Conservation (phyloP, 2,888 invertebrate species). For the Agelastica alni region DNA sequence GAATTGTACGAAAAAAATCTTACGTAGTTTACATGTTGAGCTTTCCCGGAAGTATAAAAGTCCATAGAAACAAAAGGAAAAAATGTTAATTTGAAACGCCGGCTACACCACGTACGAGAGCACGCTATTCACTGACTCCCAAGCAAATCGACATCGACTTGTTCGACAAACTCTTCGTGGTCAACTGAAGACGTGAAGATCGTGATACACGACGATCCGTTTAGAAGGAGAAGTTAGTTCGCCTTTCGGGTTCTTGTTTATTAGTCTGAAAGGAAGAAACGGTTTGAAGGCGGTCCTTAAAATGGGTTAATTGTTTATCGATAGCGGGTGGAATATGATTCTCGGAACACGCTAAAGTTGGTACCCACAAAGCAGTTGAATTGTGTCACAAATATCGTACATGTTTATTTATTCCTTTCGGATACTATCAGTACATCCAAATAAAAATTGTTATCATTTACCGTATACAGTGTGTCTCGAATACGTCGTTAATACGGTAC, state of each 20-base stretch:
- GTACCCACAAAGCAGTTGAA: too few relatives aligned
- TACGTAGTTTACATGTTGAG: too few relatives aligned
- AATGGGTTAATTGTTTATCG: background rate
- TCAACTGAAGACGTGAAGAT: slow-evolving; percentile 8
- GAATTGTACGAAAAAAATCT: too few relatives aligned
- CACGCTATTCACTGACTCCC: background rate
- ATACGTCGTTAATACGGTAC: too few relatives aligned
- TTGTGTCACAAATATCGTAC: too few relatives aligned
- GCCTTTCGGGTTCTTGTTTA: background rate
- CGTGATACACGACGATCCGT: slow-evolving; percentile 10
- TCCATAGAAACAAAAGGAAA: too few relatives aligned
- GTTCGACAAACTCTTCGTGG: background rate
- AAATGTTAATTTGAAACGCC: background rate
- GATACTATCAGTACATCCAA: too few relatives aligned
- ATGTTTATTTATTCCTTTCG: too few relatives aligned
- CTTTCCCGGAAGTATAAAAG: too few relatives aligned
- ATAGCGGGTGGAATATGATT: background rate
- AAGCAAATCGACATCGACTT: background rate
- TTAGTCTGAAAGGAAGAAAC: background rate
- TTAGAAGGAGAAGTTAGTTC: background rate
- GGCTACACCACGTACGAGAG: background rate
- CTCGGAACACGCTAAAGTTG: too few relatives aligned
- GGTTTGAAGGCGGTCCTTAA: background rate
- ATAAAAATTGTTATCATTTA: too few relatives aligned
- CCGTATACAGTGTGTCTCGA: too few relatives aligned